Evolutionary conservation across 2,113 vertebrate species (phyloP).

Genomic region (Chionodraco myersi): DNA sequence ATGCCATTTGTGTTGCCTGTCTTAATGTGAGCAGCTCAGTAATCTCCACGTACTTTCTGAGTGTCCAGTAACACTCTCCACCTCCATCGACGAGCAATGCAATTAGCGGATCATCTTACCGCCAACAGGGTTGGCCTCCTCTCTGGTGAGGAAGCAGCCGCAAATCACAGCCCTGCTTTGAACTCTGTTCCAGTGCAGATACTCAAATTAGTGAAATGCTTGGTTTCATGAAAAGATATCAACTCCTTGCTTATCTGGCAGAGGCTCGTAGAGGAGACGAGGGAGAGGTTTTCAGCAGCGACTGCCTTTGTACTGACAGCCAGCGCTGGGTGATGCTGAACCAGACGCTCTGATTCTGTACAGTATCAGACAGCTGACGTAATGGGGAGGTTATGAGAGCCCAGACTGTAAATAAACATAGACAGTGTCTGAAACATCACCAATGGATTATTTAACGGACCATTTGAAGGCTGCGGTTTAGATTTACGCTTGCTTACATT

Average conservation of each 20-base stretch:
- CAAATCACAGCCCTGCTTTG: conserved; percentile 77
- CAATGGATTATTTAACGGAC: conserved; percentile 14
- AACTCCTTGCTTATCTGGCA: conserved; percentile 71
- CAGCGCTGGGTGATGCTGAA: conserved; percentile 55
- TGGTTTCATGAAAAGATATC: conserved; percentile 69
- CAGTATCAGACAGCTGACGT: conserved; percentile 62
- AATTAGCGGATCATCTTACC: conserved; percentile 74
- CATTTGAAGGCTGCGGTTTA: conserved; percentile 27
- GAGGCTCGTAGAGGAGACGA: conserved; percentile 54
- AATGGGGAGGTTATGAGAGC: conserved; percentile 32
- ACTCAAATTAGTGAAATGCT: conserved; percentile 79
- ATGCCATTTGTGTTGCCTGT: conserved; percentile 66
- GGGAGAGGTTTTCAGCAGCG: conserved; percentile 50
- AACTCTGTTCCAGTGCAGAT: conserved; percentile 75
- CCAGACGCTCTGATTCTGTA: conserved; percentile 47
- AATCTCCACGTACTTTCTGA: conserved; percentile 78
- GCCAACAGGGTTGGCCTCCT: conserved; percentile 63
- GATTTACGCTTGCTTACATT: background rate
- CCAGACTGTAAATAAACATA: conserved; percentile 39
- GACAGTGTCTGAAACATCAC: conserved; percentile 17
- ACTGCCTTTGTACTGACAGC: conserved; percentile 67
- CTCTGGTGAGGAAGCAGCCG: conserved; percentile 58
- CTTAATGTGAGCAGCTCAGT: conserved; percentile 62
- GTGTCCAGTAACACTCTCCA: conserved; percentile 72
- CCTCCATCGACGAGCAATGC: conserved; percentile 73